Evolutionary conservation across 37 sponge, comb jelly and placozoan species (phyloP), one percentile per base, ranked within the genome.

Genomic region (Beroe forskalii): DNA sequence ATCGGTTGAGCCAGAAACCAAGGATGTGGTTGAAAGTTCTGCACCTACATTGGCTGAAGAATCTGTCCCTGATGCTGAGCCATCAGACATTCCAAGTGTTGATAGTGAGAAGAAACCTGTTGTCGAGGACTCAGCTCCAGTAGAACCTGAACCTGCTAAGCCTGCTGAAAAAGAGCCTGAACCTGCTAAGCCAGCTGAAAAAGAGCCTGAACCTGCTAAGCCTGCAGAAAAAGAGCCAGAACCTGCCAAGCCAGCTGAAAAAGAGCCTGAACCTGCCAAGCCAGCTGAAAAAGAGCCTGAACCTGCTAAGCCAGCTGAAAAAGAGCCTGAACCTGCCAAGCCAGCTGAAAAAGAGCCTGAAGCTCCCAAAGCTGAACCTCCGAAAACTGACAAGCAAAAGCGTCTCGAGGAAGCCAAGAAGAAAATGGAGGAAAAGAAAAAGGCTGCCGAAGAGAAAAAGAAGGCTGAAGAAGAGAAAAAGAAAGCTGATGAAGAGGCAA

Each of bases 121-220:
- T 41, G 22, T 27, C 76, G 76, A 27, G 27, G 86, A 80, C 31
- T 17, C 55, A 14, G 86, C 86, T 80, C 86, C 86, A 23, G 72
- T 69, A 20, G 72, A 36, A 36, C 17, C 4, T 2, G 72, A 69
- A 1, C 38, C 27, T 27, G 32, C 4, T 1, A 69, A 69, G 38
- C 72, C 72, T 69, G 72, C 32, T 36, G 72, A 69, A 17, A 63
- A 63, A n/a, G n/a, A n/a, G n/a, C n/a, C n/a, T n/a, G n/a, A n/a
- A n/a, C n/a, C n/a, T n/a, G n/a, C n/a, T n/a, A n/a, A n/a, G n/a
- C n/a, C n/a, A n/a, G n/a, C n/a, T n/a, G 55, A 48, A 48, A 48
- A 48, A 12, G 55, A 6, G 12, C 55, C 55, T 17, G 55, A 6
- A 6, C 55, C 55, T 17, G 55, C 6, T 17, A 12, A 6, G 12